Evolutionary conservation across 2,113 vertebrate genomes (phyloP).

Genomic region (Ranitomeya imitator): DNA sequence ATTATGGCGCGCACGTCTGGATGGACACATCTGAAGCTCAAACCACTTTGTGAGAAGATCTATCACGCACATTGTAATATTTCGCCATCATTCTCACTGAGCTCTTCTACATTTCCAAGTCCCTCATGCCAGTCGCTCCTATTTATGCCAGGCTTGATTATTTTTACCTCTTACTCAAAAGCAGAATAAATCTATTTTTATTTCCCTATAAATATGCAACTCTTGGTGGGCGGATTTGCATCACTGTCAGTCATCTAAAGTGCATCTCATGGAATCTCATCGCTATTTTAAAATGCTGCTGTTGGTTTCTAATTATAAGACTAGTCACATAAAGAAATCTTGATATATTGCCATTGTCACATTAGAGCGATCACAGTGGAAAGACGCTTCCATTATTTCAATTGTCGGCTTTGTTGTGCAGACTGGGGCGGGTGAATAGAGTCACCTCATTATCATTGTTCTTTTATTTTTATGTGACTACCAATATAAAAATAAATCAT

Average conservation of each 20-base stretch:
- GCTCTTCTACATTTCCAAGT: neutral
- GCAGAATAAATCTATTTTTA: neutral
- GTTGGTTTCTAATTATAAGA: no score
- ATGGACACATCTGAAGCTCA: slow-evolving; percentile 18
- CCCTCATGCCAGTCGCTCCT: neutral
- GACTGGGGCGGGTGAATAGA: no score
- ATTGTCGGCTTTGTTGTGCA: no score
- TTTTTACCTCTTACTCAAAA: slow-evolving; percentile 7
- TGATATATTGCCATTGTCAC: no score
- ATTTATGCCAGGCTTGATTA: slow-evolving; percentile 3
- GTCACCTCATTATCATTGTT: no score
- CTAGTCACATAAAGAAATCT: no score
- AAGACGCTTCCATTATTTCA: no score
- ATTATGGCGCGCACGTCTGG: slow-evolving; percentile 10
- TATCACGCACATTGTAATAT: neutral
- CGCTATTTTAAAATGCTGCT: no score
- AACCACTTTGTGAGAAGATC: neutral
- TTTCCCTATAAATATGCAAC: slow-evolving; percentile 5
- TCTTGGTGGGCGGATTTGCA: neutral
- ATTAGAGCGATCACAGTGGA: no score
- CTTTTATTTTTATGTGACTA: no score
- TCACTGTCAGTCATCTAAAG: neutral
- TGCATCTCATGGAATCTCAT: neutral
- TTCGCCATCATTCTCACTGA: neutral
- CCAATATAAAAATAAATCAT: no score